Conservation (phyloP, 2,888 invertebrate species). For the Ptilodon capucinus region DNA sequence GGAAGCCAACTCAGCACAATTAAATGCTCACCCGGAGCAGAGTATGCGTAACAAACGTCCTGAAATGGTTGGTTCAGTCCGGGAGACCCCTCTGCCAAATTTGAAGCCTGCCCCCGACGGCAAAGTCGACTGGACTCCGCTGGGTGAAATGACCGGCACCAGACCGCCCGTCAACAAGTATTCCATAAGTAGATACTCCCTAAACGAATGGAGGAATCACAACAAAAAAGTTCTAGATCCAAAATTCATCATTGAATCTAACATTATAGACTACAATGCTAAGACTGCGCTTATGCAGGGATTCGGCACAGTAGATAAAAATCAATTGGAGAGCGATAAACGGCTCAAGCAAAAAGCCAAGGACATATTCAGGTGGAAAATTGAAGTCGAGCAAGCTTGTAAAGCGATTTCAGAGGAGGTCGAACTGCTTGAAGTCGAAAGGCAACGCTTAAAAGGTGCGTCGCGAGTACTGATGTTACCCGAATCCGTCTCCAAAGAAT, state of each 20-base stretch:
- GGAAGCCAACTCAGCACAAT: conserved; percentile 11
- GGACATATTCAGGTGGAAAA: conserved; percentile 88
- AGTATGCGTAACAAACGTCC: background rate
- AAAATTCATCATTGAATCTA: conserved; percentile 76
- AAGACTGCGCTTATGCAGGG: conserved; percentile 85
- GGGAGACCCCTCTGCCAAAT: conserved; percentile 49
- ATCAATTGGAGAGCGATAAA: conserved; percentile 85
- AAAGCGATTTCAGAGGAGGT: conserved; percentile 87
- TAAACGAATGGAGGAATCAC: conserved; percentile 87
- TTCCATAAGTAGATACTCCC: conserved; percentile 87
- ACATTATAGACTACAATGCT: conserved; percentile 83
- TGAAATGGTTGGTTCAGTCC: conserved; percentile 24
- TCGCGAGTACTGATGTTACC: conserved; percentile 85
- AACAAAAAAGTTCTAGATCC: conserved; percentile 79
- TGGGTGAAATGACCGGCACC: conserved; percentile 86
- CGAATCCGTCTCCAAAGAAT: conserved; percentile 89
- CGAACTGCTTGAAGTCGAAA: conserved; percentile 84
- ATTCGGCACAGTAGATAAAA: conserved; percentile 85
- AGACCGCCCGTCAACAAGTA: conserved; percentile 89
- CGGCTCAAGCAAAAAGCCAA: conserved; percentile 84
- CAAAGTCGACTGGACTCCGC: conserved; percentile 87
- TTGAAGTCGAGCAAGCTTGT: conserved; percentile 87
- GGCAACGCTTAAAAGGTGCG: conserved; percentile 86
- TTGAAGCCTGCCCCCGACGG: conserved; percentile 86
- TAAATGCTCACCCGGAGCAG: conserved; percentile 10